Conservation (phyloP, 2,888 invertebrate genomes). For the Marasmarcha lunaedactyla region DNA sequence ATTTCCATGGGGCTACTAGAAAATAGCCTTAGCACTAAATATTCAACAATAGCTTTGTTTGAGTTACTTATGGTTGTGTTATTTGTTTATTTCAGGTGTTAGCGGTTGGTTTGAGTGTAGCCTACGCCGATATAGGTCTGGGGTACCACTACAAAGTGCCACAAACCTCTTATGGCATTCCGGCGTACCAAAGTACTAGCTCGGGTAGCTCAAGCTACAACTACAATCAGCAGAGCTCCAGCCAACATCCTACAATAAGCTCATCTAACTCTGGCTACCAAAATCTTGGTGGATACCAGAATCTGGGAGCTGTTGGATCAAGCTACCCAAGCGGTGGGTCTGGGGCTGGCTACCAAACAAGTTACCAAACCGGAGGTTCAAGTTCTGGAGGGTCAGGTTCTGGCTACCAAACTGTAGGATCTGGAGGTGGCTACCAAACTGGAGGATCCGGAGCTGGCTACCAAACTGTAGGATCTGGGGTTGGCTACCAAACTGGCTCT, state of each 20-base stretch:
- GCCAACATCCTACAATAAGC: background rate
- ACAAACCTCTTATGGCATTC: conserved; percentile 47
- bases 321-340: background rate
- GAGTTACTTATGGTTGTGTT: too few relatives aligned
- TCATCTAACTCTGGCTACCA: background rate
- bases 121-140: conserved; percentile 37
- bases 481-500: conserved; percentile 16
- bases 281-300: background rate
- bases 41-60: too few relatives aligned
- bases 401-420: background rate
- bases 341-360: background rate
- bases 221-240: conserved; percentile 12
- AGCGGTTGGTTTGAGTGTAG: conserved; percentile 31
- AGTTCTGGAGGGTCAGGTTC: background rate
- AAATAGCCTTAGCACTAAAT: too few relatives aligned
- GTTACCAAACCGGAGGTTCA: background rate
- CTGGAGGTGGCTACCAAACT: background rate
- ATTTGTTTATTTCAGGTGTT: conserved; percentile 37
- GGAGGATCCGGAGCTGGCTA: background rate
- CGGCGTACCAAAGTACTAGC: conserved; percentile 30
- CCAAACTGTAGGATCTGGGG: background rate
- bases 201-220: conserved; percentile 19
- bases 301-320: background rate
- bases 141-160: conserved; percentile 55
- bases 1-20: too few relatives aligned